Evolutionary conservation across 1,140 invertebrate species (phyloP).

Genomic region (Platorchestia sp.): DNA sequence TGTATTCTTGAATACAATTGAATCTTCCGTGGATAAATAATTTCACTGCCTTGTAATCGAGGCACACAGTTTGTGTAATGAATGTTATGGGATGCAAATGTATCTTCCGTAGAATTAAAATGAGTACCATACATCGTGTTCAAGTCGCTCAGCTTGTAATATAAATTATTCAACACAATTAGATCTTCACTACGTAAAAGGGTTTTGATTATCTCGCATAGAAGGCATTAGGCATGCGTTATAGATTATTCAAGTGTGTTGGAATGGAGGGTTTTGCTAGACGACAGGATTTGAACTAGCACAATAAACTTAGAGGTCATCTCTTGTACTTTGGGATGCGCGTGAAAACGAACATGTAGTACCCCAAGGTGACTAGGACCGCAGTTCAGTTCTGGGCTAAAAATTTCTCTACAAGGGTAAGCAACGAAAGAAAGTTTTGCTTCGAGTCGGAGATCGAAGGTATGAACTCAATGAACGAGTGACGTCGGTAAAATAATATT

Average conservation of each 20-base stretch:
- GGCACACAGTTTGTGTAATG: neutral
- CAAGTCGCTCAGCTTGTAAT: no score
- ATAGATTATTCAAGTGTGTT: no score
- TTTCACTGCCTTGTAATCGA: neutral
- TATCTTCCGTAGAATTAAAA: no score
- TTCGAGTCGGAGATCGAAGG: neutral
- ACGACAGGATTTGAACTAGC: neutral
- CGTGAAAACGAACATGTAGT: neutral
- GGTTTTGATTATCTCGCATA: no score
- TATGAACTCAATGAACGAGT: neutral
- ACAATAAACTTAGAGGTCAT: neutral
- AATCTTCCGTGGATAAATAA: neutral
- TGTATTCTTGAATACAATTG: neutral
- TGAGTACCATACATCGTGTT: no score
- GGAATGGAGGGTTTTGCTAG: neutral
- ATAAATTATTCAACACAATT: no score
- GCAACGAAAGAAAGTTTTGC: neutral
- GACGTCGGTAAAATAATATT: neutral
- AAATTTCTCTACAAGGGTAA: neutral
- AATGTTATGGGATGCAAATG: neutral
- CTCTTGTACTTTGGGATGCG: neutral
- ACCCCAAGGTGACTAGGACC: neutral
- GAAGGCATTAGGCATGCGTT: no score
- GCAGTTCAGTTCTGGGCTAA: no score
- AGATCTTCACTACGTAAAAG: no score